These are phyloP conservation scores for Drosophila flavopinicola DNA, from an alignment of 2,888 invertebrate genomes.

Conservation along the genomic window DNA sequence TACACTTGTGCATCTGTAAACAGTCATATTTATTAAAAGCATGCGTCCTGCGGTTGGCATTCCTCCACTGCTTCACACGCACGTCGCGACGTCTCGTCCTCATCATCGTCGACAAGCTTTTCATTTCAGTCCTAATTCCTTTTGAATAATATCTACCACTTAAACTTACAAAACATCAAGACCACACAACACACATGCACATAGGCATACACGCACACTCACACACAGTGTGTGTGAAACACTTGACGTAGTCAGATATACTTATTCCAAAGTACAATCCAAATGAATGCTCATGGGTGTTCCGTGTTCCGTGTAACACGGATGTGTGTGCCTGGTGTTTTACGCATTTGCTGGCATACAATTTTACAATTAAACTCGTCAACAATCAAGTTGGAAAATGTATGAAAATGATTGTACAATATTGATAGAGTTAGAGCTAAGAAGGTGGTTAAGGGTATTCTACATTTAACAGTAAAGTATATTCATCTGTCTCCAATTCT, in stretches of 20 bases:
- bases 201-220: conserved; percentile 19
- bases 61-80: conserved; percentile 24
- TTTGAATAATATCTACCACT: conserved; percentile 79
- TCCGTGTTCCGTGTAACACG: too few relatives aligned
- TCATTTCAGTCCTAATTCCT: conserved; percentile 77
- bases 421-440: too few relatives aligned
- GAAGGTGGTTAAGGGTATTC: too few relatives aligned
- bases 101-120: conserved; percentile 69
- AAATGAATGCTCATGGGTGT: conserved; percentile 27
- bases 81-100: conserved; percentile 15
- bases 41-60: conserved; percentile 62
- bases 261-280: conserved; percentile 50
- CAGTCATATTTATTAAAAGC: conserved; percentile 73
- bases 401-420: too few relatives aligned
- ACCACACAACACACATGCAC: conserved; percentile 41
- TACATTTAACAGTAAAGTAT: too few relatives aligned
- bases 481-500: too few relatives aligned
- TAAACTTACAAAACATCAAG: conserved; percentile 76
- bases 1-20: conserved; percentile 37
- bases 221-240: conserved; percentile 16
- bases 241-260: conserved; percentile 42
- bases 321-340: too few relatives aligned
- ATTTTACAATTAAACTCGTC: too few relatives aligned
- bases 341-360: too few relatives aligned
- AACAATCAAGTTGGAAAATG: too few relatives aligned